phyloP scores from a whole-genome alignment of 2,888 invertebrate genomes.

The Sinhomidia bicolor region DNA sequence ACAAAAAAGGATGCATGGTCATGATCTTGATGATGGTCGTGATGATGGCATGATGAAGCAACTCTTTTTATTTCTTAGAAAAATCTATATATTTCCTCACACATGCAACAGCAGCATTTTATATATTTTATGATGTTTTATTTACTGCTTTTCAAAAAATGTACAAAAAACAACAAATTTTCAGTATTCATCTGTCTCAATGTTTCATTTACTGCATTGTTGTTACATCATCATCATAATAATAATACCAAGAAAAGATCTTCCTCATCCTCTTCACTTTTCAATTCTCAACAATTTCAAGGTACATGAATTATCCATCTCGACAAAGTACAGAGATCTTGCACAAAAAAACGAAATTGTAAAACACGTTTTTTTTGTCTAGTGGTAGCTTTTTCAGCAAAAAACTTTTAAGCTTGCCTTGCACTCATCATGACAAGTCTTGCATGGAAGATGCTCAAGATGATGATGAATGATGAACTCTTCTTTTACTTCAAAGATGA shows the following conservation, averaged over 20 bases:
- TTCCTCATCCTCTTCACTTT: not conserved
- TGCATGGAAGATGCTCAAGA: not conserved
- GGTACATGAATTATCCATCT: slow-evolving; percentile 19
- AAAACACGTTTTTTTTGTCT: not conserved
- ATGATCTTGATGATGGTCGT: too few relatives aligned
- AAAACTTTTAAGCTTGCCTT: not conserved
- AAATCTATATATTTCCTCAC: too few relatives aligned
- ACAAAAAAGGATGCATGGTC: too few relatives aligned
- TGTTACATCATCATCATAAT: not conserved
- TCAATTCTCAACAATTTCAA: slow-evolving; percentile 7
- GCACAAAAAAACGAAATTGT: not conserved
- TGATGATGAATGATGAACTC: not conserved
- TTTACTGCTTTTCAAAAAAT: too few relatives aligned
- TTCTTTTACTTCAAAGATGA: not conserved
- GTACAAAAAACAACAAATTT: too few relatives aligned
- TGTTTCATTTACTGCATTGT: not conserved
- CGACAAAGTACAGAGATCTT: not conserved
- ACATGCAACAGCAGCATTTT: too few relatives aligned
- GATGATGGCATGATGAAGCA: too few relatives aligned
- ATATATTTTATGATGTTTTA: too few relatives aligned
- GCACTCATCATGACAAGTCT: not conserved
- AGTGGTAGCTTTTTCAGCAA: not conserved
- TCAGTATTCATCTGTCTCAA: too few relatives aligned
- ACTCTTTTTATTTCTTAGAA: too few relatives aligned
- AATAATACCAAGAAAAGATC: not conserved